Evolutionary conservation across 1,140 invertebrate species (phyloP).

Genomic region (Calosoma granatense): DNA sequence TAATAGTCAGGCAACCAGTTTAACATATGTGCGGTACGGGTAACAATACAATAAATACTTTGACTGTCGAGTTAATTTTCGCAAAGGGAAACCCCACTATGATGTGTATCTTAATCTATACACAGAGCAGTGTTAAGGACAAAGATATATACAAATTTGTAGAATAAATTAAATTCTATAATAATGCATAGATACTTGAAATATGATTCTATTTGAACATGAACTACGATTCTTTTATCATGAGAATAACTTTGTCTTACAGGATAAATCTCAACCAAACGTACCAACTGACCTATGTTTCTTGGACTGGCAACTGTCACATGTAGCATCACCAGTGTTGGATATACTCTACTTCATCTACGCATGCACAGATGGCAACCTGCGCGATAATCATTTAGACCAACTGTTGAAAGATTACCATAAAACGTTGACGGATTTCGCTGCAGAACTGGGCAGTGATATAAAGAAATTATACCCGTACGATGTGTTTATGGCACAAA

Average conservation of each 20-base stretch:
- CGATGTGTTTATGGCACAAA: conserved; percentile 22
- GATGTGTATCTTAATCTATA: no score
- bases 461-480: conserved; percentile 25
- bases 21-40: no score
- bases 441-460: conserved; percentile 22
- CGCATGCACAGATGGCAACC: conserved; percentile 35
- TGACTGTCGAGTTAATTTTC: no score
- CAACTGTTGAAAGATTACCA: conserved; percentile 36
- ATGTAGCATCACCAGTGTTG: conserved; percentile 33
- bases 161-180: no score
- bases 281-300: conserved; percentile 30
- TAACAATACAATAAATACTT: no score
- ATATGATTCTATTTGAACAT: background rate
- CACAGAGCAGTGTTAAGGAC: no score
- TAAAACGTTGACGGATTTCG: conserved; percentile 27
- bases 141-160: no score
- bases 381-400: conserved; percentile 34
- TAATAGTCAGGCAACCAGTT: no score
- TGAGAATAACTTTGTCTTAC: no score
- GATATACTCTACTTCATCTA: conserved; percentile 43
- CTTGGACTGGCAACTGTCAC: conserved; percentile 42
- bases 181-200: no score
- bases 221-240: no score
- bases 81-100: no score
- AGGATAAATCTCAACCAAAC: conserved; percentile 15